phyloP scores from a whole-genome alignment of 2,888 invertebrate genomes.

The Melipona bicolor region DNA sequence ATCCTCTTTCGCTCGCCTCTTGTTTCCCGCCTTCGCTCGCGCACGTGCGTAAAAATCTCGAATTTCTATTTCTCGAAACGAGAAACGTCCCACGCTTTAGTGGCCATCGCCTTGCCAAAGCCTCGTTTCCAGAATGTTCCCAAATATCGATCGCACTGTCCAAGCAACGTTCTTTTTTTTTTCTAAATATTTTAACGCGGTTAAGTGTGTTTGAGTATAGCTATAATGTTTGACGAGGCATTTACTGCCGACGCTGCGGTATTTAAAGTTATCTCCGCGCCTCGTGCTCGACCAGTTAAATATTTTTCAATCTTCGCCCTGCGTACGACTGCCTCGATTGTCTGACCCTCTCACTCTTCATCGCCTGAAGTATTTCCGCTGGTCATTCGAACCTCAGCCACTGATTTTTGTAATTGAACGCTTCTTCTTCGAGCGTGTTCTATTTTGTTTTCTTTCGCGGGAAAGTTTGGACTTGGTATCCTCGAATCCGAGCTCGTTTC shows the following conservation, averaged over 20 bases:
- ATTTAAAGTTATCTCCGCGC: slow-evolving; percentile 38
- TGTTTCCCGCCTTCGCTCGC: too few relatives aligned
- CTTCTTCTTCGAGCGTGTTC: too few relatives aligned
- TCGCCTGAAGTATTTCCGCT: background rate
- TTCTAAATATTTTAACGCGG: slow-evolving; percentile 7
- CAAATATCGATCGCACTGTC: background rate
- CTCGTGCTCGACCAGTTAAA: slow-evolving; percentile 6
- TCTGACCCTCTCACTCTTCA: background rate
- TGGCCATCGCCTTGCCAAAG: too few relatives aligned
- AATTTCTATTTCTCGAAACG: background rate
- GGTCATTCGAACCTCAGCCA: background rate
- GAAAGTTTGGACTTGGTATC: background rate
- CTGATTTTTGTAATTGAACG: background rate
- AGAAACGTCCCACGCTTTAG: too few relatives aligned
- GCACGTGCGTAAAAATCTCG: background rate
- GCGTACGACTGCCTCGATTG: background rate
- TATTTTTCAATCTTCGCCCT: slow-evolving; percentile 30
- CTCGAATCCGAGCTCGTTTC: background rate
- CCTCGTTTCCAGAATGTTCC: background rate
- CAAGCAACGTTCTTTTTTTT: background rate
- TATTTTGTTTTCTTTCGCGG: background rate
- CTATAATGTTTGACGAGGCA: slow-evolving; percentile 43
- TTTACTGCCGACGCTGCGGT: slow-evolving; percentile 19
- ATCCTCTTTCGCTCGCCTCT: too few relatives aligned
- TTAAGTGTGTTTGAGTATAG: slow-evolving; percentile 37